Evolutionary conservation across 2,113 vertebrate genomes (phyloP).

Genomic region (Rafetus swinhoei): DNA sequence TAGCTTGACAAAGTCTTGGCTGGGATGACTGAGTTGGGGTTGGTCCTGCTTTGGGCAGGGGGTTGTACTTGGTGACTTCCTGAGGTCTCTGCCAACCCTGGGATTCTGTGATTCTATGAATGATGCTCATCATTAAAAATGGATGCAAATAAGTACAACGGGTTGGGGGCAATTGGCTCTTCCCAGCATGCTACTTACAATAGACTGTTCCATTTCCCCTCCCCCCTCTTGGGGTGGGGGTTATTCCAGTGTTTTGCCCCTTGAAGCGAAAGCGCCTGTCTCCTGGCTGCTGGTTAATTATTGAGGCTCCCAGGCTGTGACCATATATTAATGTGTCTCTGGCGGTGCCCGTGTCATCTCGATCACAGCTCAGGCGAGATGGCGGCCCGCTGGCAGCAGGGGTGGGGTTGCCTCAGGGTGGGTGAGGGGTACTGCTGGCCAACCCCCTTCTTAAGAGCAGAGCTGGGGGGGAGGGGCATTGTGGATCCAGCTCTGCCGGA

Average conservation of each 20-base stretch:
- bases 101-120: too few species aligned
- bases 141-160: not conserved
- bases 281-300: not conserved
- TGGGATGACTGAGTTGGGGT: too few species aligned
- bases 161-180: not conserved
- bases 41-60: too few species aligned
- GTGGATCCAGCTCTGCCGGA: not conserved
- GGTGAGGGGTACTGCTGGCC: accelerated
- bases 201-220: not conserved
- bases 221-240: accelerated
- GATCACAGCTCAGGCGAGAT: not conserved
- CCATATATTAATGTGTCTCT: not conserved
- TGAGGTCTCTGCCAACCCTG: too few species aligned
- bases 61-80: too few species aligned
- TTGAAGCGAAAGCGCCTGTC: accelerated
- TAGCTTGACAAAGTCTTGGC: too few species aligned
- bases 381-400: accelerated
- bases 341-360: not conserved
- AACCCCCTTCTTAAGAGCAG: not conserved
- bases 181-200: too few species aligned
- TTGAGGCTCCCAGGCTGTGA: not conserved
- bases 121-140: too few species aligned
- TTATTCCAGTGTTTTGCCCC: accelerated
- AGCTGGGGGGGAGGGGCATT: not conserved
- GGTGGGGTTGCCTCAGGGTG: not conserved